Base-by-base conservation (phyloP, 2,888 invertebrate species). In the Pyrocoelia pectoralis region DNA sequence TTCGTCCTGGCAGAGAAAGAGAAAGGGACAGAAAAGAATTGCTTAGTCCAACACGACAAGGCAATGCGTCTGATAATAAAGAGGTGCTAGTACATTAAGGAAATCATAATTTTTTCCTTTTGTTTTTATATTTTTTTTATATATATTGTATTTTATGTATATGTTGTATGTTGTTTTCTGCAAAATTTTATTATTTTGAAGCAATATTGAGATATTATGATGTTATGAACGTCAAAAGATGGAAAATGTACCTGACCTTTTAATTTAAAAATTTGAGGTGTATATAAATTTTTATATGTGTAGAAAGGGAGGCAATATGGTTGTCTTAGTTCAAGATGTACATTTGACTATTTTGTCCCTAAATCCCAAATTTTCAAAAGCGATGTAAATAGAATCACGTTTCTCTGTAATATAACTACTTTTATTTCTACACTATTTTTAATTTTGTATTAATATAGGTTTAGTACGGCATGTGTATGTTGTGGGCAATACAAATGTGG, bases 1-100 rank as follows among this genome's bases (percentile, higher is more conserved):
- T 94, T 85, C 84, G 94, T 72, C 94, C 94, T 54, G 91, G 91
- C 1, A 82, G 89, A 28, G 91, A 92, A 79, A 82, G 91, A 38
- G 91, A 92, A 77, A 83, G 91, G 29, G 92, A 92, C 72, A 84
- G 90, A 61, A 88, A 90, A 79, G 91, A 91, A 79, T 82, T 89
- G 66, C 83, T 89, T 52, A 86, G 88, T 58, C 89, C 89, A 0
- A 85, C 85, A 1, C 76, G 85, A 50, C 85, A 84, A 72, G 79
- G 80, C 13, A 78, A 71, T 59, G 76, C 79, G 18, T 75, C 80
- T 0, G 78, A 78, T 50, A 73, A 59, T 50, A 71, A 63, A 56
- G 66, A 66, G 50, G 66, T 66, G n/a, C 43, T 66, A 29, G 63
- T 66, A 46, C 64, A 64, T 60, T 64, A 55, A 49, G 17, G 1